Base-by-base conservation (phyloP, 2,113 vertebrate genomes). In the Puntigrus tetrazona region DNA sequence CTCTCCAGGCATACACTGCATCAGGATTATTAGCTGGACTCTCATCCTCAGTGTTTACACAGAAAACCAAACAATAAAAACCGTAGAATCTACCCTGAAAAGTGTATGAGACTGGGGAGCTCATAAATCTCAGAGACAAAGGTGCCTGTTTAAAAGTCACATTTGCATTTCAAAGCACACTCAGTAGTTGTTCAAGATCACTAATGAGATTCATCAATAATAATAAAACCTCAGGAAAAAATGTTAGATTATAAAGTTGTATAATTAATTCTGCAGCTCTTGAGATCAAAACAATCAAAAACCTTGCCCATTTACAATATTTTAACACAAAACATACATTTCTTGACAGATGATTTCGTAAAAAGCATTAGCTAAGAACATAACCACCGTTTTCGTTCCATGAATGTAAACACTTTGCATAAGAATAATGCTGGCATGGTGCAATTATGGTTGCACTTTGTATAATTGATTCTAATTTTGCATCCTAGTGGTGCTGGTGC, bases 101-200 rank as follows among this genome's bases (percentile, higher is more conserved):
- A 9, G 76, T 25, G 14, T 2, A 11, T 22, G 45, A 3, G 43
- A 47, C 8, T 22, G 45, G 27, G 73, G 43, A 76, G 45, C 74
- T 52, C 47, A 50, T 55, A 34, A 55, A 76, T 47, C 74, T 77
- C 27, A 31, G 14, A 38, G 50, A 78, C 31, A 38, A 43, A 20
- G 8, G 0, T 1, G 9, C 38, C 57, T 45, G 38, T 45, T 65
- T 45, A 18, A 31, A 43, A 38, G 18, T 22, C n/a, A 65, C 38
- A 61, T 65, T 65, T 80, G 25, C 38, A 80, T 80, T 79, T 79
- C 57, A 79, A 22, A 63, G 57, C 34, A 43, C 55, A 63, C n/a
- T 27, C 57, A 29, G n/a, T 61, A 63, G n/a, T 20, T 31, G 10
- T 45, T 16, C 55, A 78, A 61, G 22, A 61, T 25, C 5, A 52